Base-by-base conservation (phyloP, 2,888 invertebrate species). In the Melinaea menophilus region DNA sequence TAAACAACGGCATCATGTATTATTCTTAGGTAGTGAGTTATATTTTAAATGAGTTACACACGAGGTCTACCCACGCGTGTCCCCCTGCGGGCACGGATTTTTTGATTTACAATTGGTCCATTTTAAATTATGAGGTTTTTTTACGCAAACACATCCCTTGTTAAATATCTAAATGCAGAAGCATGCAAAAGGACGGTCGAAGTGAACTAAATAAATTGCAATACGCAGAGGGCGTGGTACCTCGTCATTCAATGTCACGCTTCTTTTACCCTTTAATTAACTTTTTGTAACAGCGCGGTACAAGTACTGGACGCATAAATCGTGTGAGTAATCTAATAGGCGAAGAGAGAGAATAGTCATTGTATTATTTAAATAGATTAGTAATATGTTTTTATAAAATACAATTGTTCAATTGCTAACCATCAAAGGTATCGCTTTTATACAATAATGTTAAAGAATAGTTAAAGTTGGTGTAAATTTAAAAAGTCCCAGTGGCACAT, bases 231-330 rank as follows among this genome's bases (percentile, higher is more conserved):
- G 87, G 89, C 83, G 86, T 74, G 76, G 75, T 67, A 61, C 61
- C 77, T 80, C 82, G 81, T 87, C 87, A 83, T 79, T 88, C 86
- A 84, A 77, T 77, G 85, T 85, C 82, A 73, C 72, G 63, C 59
- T 78, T 75, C 77, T 78, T 77, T 77, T 80, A 74, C 75, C 73
- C 77, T 85, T 84, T 86, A 84, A 88, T 87, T 88, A 86, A 84
- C 86, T 86, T 86, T 88, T 86, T 81, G 78, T 59, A 31, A 31
- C 51, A 51, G 9, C 31, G 60, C 58, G 48, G 58, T 60, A 57
- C 61, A 61, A 57, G 64, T 57, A 62, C 62, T 62, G 61, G 58
- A 65, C 63, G 64, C 61, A 67, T 67, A 63, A 68, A 69, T 66
- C 69, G 67, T 60, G 59, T 63, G 67, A 67, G 62, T 61, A 61